These are phyloP conservation scores for Apogon hyalosoma DNA, from an alignment of 2,797 vertebrate genomes.

Conservation along the genomic window DNA sequence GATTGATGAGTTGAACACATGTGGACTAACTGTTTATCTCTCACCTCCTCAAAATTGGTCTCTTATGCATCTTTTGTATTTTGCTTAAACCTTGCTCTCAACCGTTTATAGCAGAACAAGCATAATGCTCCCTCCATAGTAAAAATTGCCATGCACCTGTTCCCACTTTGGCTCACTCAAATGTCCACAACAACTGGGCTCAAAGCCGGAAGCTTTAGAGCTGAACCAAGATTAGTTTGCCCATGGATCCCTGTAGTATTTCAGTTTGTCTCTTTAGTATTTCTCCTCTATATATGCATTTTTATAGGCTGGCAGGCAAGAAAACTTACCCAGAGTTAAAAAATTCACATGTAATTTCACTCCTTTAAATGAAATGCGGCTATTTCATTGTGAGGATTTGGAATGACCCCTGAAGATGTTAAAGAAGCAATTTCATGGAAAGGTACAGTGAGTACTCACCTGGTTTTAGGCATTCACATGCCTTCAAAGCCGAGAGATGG, in stretches of 20 bases:
- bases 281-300: slow-evolving; percentile 9
- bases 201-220: slow-evolving; percentile 26
- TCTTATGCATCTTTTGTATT: slow-evolving; percentile 51
- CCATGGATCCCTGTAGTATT: slow-evolving; percentile 27
- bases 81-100: slow-evolving; percentile 27
- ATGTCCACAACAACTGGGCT: slow-evolving; percentile 67
- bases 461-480: slow-evolving; percentile 28
- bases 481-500: slow-evolving; percentile 39
- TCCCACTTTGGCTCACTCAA: slow-evolving; percentile 53
- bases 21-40: slow-evolving; percentile 64
- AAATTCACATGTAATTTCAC: slow-evolving; percentile 25
- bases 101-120: slow-evolving; percentile 9
- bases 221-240: slow-evolving; percentile 45
- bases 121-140: slow-evolving; percentile 18
- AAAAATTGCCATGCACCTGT: slow-evolving; percentile 75
- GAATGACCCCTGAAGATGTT: slow-evolving; percentile 32
- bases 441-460: neutral
- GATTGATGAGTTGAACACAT: slow-evolving; percentile 71
- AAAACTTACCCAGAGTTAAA: neutral
- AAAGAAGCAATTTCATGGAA: slow-evolving; percentile 34
- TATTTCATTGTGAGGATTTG: slow-evolving; percentile 7
- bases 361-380: slow-evolving; percentile 30
- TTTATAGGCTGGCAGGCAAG: slow-evolving; percentile 10
- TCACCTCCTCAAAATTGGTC: slow-evolving; percentile 43
- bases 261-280: slow-evolving; percentile 28